These are phyloP conservation scores for Syngnathus acus DNA, from an alignment of 2,797 vertebrate genomes.

Conservation along the genomic window DNA sequence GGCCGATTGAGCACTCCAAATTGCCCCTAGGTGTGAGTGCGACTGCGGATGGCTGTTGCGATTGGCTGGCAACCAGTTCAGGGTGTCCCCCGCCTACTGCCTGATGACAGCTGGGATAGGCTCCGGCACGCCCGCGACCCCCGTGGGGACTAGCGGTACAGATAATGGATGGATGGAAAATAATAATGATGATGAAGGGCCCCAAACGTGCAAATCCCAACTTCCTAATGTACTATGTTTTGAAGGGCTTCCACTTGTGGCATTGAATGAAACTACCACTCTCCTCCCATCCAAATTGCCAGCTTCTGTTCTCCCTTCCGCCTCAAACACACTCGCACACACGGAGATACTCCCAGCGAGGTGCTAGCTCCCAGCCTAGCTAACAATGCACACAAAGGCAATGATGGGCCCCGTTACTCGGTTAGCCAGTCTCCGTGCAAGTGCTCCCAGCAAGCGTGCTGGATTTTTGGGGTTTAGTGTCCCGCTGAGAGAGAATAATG, in stretches of 20 bases:
- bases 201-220: slow-evolving; percentile 24
- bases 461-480: slow-evolving; percentile 77
- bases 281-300: slow-evolving; percentile 66
- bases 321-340: slow-evolving; percentile 20
- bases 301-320: slow-evolving; percentile 54
- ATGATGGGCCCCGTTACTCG: slow-evolving; percentile 38
- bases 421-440: slow-evolving; percentile 63
- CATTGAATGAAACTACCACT: slow-evolving; percentile 55
- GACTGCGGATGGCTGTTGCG: too few relatives aligned
- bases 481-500: slow-evolving; percentile 80
- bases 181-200: not conserved
- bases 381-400: slow-evolving; percentile 67
- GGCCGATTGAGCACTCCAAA: too few relatives aligned
- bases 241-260: slow-evolving; percentile 53
- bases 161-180: too few relatives aligned
- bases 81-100: too few relatives aligned
- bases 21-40: too few relatives aligned
- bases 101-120: too few relatives aligned
- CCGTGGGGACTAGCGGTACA: too few relatives aligned
- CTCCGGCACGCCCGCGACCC: too few relatives aligned
- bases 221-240: slow-evolving; percentile 46
- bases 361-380: slow-evolving; percentile 46
- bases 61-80: too few relatives aligned
- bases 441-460: slow-evolving; percentile 63
- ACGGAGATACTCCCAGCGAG: slow-evolving; percentile 30